phyloP scores from a whole-genome alignment of 2,888 invertebrate species.

The Aspidapion aeneum region DNA sequence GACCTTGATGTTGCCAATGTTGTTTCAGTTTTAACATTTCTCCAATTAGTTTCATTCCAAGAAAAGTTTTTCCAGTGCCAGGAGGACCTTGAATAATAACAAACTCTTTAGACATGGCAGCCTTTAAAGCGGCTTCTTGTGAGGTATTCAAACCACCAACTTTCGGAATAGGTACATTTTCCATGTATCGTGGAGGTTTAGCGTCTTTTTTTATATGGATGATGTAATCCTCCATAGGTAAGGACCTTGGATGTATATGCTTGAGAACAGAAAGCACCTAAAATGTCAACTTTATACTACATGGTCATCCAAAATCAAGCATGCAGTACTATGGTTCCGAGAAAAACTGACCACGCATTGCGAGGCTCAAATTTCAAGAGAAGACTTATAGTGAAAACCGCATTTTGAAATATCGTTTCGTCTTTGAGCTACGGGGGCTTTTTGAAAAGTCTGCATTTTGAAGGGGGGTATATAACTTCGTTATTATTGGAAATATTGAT shows the following conservation, averaged over 20 bases:
- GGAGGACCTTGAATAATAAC: conserved; percentile 83
- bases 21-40: not conserved
- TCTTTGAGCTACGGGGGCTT: too few relatives aligned
- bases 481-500: too few relatives aligned
- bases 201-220: conserved; percentile 50
- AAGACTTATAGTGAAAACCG: too few relatives aligned
- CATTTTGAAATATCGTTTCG: too few relatives aligned
- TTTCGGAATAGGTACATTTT: not conserved
- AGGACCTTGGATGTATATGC: conserved; percentile 51
- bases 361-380: too few relatives aligned
- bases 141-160: conserved; percentile 54
- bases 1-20: conserved; percentile 48
- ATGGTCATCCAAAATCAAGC: too few relatives aligned
- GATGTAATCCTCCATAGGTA: conserved; percentile 68
- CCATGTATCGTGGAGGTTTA: conserved; percentile 44
- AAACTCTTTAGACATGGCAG: conserved; percentile 67
- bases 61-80: conserved; percentile 81
- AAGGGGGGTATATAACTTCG: too few relatives aligned
- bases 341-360: too few relatives aligned
- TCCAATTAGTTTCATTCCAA: conserved; percentile 50
- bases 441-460: too few relatives aligned
- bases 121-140: conserved; percentile 63
- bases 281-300: too few relatives aligned
- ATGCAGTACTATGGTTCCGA: too few relatives aligned
- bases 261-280: conserved; percentile 58